A percentile compares a stretch with the other conserved stretches of the same genome.
Evolutionary conservation across 35 echinoderm and acorn worm genomes (phyloP).

Genomic region (Amphiura filiformis): DNA sequence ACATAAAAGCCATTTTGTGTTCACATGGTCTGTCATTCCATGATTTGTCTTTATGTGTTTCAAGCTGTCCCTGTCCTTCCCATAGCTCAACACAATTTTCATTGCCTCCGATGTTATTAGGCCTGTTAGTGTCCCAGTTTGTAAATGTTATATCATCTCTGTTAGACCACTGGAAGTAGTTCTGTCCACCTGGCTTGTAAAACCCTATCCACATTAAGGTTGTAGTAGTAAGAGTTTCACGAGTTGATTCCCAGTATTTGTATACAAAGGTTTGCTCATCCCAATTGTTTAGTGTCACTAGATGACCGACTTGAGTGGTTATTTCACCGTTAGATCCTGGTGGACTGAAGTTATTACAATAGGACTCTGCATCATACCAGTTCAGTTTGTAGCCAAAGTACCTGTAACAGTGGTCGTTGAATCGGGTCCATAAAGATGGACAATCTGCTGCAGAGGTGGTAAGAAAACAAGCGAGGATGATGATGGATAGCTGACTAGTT

Average conservation of each 20-base stretch:
- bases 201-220: slow-evolving; percentile 16
- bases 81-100: slow-evolving; percentile 27
- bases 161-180: slow-evolving; percentile 15
- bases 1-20: slow-evolving; percentile 8
- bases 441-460: slow-evolving; percentile 3
- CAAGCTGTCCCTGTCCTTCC: slow-evolving; percentile 19
- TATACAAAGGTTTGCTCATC: slow-evolving; percentile 25
- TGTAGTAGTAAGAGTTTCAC: neutral
- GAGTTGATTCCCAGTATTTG: neutral
- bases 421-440: slow-evolving; percentile 23
- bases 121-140: slow-evolving; percentile 19
- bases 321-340: neutral
- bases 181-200: neutral
- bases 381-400: slow-evolving; percentile 17
- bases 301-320: slow-evolving; percentile 9
- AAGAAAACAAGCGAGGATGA: neutral
- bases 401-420: slow-evolving; percentile 14
- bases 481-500: neutral
- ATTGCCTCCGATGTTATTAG: slow-evolving; percentile 31
- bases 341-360: slow-evolving; percentile 19
- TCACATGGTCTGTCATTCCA: slow-evolving; percentile 19
- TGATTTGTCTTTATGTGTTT: neutral
- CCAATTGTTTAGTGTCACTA: neutral
- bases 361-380: slow-evolving; percentile 14
- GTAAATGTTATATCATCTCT: slow-evolving; percentile 20